phyloP scores from a whole-genome alignment of 2,113 vertebrate species.

The Sialia sialis region DNA sequence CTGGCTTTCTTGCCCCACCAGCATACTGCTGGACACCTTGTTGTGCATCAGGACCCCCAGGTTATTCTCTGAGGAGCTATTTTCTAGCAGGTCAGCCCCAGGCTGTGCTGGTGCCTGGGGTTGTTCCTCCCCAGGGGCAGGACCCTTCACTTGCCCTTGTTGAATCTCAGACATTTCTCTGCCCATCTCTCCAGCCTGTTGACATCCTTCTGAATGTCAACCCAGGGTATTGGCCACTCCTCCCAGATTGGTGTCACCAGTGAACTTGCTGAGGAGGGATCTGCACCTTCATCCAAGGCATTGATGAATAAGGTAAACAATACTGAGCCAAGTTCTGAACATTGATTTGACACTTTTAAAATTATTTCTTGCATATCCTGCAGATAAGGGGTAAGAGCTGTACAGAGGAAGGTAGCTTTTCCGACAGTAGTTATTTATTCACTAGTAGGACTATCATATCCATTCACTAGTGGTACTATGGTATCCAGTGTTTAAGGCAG shows the following conservation, averaged over 20 bases:
- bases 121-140: neutral
- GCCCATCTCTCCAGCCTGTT: rapidly evolving
- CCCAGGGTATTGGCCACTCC: rapidly evolving
- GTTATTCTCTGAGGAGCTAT: too few relatives aligned
- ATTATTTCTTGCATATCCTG: neutral
- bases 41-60: neutral
- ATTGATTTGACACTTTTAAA: neutral
- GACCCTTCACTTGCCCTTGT: rapidly evolving
- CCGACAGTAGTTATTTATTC: neutral
- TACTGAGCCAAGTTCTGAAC: rapidly evolving
- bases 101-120: rapidly evolving
- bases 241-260: rapidly evolving
- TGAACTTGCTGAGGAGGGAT: neutral
- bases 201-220: too few relatives aligned
- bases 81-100: neutral
- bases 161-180: neutral
- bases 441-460: neutral
- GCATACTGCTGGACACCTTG: neutral
- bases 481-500: neutral
- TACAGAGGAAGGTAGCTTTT: neutral
- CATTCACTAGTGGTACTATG: neutral
- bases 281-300: neutral
- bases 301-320: neutral
- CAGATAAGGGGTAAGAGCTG: neutral
- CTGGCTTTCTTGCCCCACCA: neutral